phyloP scores from a whole-genome alignment of 2,113 vertebrate genomes.

The Marmota flaviventris region DNA sequence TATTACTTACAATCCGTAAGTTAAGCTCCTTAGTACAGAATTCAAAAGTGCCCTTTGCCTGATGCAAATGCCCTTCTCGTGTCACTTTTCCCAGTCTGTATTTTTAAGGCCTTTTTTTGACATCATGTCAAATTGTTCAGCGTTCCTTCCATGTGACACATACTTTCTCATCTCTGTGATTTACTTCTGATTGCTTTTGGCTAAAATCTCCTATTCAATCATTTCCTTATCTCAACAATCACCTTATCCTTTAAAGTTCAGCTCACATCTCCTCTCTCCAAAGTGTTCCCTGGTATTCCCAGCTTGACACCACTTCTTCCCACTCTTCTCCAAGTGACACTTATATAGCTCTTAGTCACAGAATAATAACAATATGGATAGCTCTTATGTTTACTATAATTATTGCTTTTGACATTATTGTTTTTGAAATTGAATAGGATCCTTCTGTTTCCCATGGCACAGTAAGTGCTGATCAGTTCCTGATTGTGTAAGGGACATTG shows the following conservation, averaged over 20 bases:
- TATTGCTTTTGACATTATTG: fast-evolving
- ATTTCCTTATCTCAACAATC: background rate
- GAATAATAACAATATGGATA: background rate
- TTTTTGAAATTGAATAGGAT: background rate
- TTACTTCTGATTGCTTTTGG: background rate
- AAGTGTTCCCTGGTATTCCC: background rate
- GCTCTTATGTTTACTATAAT: background rate
- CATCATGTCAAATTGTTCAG: background rate
- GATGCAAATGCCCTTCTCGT: background rate
- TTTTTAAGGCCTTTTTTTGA: background rate
- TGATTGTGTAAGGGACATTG: no score
- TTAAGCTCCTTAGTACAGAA: background rate
- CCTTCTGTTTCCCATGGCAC: background rate
- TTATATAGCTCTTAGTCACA: background rate
- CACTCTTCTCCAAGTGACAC: background rate
- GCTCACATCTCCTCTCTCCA: background rate
- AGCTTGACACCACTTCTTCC: background rate
- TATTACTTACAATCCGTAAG: background rate
- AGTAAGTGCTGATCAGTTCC: background rate
- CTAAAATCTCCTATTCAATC: background rate
- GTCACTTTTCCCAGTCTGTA: background rate
- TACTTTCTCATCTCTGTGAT: background rate
- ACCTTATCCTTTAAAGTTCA: background rate
- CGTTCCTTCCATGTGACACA: background rate
- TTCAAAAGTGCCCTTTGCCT: background rate